A percentile compares a stretch with the other conserved stretches of the same genome.
These are phyloP conservation scores for Cichladusa arquata DNA, from an alignment of 2,113 vertebrate genomes.

Conservation along the genomic window DNA sequence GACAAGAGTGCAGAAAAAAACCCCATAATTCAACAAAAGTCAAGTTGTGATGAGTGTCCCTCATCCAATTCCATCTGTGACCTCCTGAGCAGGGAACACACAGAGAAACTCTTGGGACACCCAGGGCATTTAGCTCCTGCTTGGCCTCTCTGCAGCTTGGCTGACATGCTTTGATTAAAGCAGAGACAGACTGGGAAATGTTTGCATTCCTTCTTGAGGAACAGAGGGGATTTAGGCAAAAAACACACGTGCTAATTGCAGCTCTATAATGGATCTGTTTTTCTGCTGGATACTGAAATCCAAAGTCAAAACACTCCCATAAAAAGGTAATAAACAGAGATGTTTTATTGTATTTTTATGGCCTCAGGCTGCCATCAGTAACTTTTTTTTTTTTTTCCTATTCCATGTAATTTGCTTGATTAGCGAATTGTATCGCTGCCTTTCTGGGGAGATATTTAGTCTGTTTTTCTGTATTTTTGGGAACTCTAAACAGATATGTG, in stretches of 20 bases:
- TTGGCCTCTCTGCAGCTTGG: neutral
- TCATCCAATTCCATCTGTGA: neutral
- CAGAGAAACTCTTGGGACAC: neutral
- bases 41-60: neutral
- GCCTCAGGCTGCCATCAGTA: neutral
- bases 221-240: neutral
- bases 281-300: constrained; percentile 2
- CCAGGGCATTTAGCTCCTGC: accelerated
- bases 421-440: neutral
- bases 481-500: neutral
- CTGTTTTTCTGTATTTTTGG: neutral
- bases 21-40: accelerated
- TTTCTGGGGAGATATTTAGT: neutral
- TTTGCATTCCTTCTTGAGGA: neutral
- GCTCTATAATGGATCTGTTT: neutral
- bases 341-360: neutral
- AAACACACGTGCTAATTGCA: neutral
- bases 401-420: constrained; percentile 26
- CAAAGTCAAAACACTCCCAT: constrained; percentile 25
- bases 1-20: neutral
- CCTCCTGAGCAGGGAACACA: neutral
- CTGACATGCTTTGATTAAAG: neutral
- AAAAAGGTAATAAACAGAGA: constrained; percentile 37
- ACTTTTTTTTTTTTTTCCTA: neutral
- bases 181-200: accelerated